These are phyloP conservation scores for Bombus difficillimus DNA, from an alignment of 1,140 invertebrate genomes.

Conservation along the genomic window DNA sequence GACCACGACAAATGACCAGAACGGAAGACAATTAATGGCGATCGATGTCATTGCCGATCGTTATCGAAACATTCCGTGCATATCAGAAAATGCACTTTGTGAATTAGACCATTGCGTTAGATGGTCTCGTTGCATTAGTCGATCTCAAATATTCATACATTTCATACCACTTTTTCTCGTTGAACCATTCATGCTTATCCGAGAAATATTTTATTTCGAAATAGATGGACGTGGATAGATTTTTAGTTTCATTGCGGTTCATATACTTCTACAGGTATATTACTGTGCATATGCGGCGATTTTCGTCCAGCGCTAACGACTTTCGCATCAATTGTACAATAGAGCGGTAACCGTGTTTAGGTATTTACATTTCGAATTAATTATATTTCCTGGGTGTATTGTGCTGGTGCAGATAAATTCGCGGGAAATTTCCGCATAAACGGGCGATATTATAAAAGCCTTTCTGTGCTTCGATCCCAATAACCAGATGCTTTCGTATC, in stretches of 20 bases:
- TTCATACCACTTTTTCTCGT: background rate
- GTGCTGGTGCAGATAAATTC: background rate
- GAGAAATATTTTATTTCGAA: background rate
- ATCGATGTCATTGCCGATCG: background rate
- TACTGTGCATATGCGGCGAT: background rate
- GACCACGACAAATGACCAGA: background rate
- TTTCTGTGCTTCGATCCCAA: background rate
- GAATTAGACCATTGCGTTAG: background rate
- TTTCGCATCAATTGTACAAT: background rate
- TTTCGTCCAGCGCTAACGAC: background rate
- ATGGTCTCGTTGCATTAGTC: background rate
- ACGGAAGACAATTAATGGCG: slow-evolving; percentile 15
- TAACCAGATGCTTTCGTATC: background rate
- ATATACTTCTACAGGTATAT: background rate
- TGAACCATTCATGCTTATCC: background rate
- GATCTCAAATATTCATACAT: background rate
- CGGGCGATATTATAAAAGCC: background rate
- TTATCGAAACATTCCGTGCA: slow-evolving; percentile 10
- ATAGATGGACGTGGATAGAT: no score
- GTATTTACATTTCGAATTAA: slow-evolving; percentile 9
- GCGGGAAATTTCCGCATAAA: background rate
- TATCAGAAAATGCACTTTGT: background rate
- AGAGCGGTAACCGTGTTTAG: background rate
- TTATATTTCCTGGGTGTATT: background rate
- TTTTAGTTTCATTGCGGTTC: background rate